Evolutionary conservation across 2,113 vertebrate species (phyloP), one percentile per base, ranked within the genome.

Genomic region (Burhinus oedicnemus): DNA sequence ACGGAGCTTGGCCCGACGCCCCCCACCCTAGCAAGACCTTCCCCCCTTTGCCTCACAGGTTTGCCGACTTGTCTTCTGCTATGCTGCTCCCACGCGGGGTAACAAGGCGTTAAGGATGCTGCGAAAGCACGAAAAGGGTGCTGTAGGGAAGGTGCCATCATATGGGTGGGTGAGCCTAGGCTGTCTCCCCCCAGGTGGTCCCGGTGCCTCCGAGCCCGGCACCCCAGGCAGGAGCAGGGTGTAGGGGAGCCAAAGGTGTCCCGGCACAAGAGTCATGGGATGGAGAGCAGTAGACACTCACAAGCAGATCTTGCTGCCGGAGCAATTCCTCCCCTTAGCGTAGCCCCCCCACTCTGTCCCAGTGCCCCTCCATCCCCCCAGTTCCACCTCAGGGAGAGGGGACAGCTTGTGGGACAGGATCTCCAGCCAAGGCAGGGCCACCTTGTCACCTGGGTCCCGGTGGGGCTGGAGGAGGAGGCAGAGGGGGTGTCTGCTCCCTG

Each of bases 241-340:
- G 52, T 4, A 2, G 52, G 32, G 5, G 11, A 82, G 11, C 21
- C 75, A 42, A 38, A 19, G 8, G 52, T 5, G 5, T 51, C 17
- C 32, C 0, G 0, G 66, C 62, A 15, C 47, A 60, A 45, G 47
- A 21, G 47, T 25, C 21, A 9, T 1, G 3, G 45, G 36, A 52
- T 1, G 1, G 44, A 77, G 40, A 49, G 42, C 21, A 17, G 34
- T 3, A 45, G 54, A 21, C 34, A 25, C 55, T 5, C 14, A 1
- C 20, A 52, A 65, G 51, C 44, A 83, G 54, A 9, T 4, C 2
- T 5, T 54, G 44, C 44, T 86, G 23, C 77, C 74, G 49, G 52
- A 69, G 57, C 34, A 74, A 40, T 66, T 44, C 34, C 25, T 64
- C 8, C 14, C 16, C 45, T 26, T 21, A 85, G 27, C 2, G 2